Evolutionary conservation across 2,888 invertebrate genomes (phyloP).

Genomic region (Andricus quercusramuli): DNA sequence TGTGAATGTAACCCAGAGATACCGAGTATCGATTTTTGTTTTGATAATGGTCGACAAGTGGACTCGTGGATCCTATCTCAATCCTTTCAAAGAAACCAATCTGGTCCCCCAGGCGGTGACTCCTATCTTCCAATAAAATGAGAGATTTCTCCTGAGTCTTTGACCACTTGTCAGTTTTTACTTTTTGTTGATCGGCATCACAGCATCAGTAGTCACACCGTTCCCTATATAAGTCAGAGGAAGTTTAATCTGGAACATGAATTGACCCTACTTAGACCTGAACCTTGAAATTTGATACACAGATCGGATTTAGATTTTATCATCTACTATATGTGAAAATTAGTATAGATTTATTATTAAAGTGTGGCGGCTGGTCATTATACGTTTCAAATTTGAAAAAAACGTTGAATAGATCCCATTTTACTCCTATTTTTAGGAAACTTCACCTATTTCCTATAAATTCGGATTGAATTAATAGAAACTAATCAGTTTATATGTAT

Average conservation of each 20-base stretch:
- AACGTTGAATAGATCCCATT: no score
- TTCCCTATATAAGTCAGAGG: not conserved
- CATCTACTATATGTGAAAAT: constrained; percentile 6
- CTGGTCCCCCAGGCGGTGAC: not conserved
- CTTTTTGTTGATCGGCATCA: not conserved
- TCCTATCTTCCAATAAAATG: not conserved
- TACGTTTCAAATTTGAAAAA: not conserved
- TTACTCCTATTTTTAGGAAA: no score
- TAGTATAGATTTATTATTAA: constrained; percentile 14
- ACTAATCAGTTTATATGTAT: no score
- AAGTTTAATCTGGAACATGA: constrained; percentile 16
- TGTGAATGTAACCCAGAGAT: constrained; percentile 59
- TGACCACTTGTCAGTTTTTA: constrained; percentile 7
- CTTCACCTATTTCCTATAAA: no score
- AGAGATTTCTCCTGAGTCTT: not conserved
- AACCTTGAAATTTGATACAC: constrained; percentile 27
- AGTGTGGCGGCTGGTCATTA: not conserved
- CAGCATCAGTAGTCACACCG: not conserved
- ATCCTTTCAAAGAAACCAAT: constrained; percentile 43
- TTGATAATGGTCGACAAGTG: constrained; percentile 56
- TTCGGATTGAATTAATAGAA: no score
- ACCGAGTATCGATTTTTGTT: constrained; percentile 63
- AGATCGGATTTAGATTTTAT: constrained; percentile 25
- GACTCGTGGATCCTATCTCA: constrained; percentile 47
- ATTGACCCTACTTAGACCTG: constrained; percentile 2